phyloP scores from a whole-genome alignment of 37 sponge, comb jelly and placozoan genomes.

The Oscarella lobularis region DNA sequence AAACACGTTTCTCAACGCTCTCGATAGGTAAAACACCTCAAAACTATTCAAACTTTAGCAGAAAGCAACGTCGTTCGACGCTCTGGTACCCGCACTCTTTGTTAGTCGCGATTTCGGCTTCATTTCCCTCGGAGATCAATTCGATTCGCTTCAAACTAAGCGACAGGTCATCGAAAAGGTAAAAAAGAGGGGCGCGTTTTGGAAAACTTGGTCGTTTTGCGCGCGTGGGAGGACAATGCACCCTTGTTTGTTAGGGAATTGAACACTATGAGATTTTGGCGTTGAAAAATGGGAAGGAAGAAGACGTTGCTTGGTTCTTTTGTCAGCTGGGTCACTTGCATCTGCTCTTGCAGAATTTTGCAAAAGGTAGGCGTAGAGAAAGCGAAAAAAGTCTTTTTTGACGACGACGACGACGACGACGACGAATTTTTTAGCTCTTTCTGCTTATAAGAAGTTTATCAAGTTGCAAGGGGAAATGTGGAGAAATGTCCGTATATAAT shows the following conservation, averaged over 20 bases:
- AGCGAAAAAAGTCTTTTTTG: background rate
- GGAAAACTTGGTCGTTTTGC: background rate
- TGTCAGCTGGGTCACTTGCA: conserved; percentile 67
- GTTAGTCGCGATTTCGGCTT: background rate
- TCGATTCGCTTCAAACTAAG: background rate
- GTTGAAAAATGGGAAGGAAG: background rate
- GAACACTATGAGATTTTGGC: background rate
- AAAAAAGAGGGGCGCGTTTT: too few species aligned
- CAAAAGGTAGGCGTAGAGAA: conserved; percentile 35
- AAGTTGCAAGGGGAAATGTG: conserved; percentile 11
- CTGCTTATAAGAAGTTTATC: conserved; percentile 47
- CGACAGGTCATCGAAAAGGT: background rate
- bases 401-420: background rate
- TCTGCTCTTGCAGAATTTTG: conserved; percentile 56
- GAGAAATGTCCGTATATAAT: background rate
- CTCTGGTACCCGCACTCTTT: background rate
- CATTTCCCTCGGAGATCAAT: background rate
- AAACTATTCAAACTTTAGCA: background rate
- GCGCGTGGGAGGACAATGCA: background rate
- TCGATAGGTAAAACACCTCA: background rate
- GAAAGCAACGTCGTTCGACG: background rate
- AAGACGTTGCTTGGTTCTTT: background rate
- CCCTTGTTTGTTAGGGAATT: background rate
- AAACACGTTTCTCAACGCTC: background rate
- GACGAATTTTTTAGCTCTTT: conserved; percentile 17